These are phyloP conservation scores for Eupithecia centaureata DNA, from an alignment of 2,888 invertebrate species.

Conservation along the genomic window DNA sequence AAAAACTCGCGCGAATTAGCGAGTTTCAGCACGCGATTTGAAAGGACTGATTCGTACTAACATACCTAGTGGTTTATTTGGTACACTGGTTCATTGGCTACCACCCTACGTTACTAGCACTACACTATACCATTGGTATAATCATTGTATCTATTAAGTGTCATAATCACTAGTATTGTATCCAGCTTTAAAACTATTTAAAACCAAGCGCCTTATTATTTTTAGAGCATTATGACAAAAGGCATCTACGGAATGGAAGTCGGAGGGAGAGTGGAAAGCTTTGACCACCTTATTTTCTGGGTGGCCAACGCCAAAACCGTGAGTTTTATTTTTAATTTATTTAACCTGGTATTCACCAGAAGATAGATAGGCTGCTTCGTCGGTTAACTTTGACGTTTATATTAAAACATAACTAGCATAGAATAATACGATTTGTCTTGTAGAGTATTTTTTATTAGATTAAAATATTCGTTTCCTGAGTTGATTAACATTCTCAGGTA, in stretches of 20 bases:
- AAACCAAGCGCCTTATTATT: slow-evolving; percentile 21
- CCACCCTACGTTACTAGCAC: neutral
- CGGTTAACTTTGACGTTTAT: no score
- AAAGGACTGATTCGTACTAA: no score
- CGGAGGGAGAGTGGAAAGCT: slow-evolving; percentile 67
- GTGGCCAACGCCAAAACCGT: slow-evolving; percentile 77
- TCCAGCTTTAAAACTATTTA: neutral
- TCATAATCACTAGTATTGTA: neutral
- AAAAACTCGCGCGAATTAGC: no score
- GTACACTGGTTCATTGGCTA: neutral
- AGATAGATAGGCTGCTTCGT: no score
- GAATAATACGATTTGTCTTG: no score
- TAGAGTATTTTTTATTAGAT: no score
- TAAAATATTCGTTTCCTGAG: no score
- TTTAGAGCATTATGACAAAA: slow-evolving; percentile 63
- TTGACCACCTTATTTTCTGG: slow-evolving; percentile 76
- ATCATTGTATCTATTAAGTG: neutral
- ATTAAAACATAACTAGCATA: no score
- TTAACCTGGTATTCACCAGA: no score
- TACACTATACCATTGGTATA: neutral
- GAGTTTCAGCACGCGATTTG: no score
- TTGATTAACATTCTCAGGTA: no score
- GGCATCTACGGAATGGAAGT: slow-evolving; percentile 27
- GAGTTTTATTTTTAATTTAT: slow-evolving; percentile 44
- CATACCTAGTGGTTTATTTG: neutral